Evolutionary conservation across 2,797 vertebrate genomes (phyloP).

Genomic region (Setipinna tenuifilis): DNA sequence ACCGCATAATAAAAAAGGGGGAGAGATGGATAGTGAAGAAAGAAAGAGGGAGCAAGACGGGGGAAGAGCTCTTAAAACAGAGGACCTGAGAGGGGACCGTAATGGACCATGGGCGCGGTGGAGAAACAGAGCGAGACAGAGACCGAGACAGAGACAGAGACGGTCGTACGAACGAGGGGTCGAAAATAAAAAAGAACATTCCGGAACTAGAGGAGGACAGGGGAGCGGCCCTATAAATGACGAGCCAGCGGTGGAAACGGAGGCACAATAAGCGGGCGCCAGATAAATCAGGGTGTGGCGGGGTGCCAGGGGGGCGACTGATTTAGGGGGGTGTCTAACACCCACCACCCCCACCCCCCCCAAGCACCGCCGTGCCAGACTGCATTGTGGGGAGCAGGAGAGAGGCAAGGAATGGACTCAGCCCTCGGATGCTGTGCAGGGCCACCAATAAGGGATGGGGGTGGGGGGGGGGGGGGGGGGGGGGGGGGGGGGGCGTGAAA

Average conservation of each 20-base stretch:
- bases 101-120: no score
- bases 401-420: neutral
- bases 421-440: no score
- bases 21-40: neutral
- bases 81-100: no score
- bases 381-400: neutral
- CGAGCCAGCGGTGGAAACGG: neutral
- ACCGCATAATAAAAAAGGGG: neutral
- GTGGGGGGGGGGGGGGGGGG: no score
- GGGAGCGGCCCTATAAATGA: neutral
- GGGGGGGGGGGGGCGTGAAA: no score
- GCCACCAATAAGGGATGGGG: no score
- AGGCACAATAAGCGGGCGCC: neutral
- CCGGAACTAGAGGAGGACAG: neutral
- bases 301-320: neutral
- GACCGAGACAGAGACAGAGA: no score
- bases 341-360: no score
- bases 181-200: neutral
- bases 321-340: neutral
- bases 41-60: neutral
- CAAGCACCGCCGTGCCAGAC: neutral
- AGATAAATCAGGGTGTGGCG: neutral
- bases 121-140: no score
- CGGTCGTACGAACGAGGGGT: neutral
- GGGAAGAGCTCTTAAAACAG: constrained; percentile 23